Evolutionary conservation across 1,140 invertebrate species (phyloP).

Genomic region (Nasonia vitripennis): DNA sequence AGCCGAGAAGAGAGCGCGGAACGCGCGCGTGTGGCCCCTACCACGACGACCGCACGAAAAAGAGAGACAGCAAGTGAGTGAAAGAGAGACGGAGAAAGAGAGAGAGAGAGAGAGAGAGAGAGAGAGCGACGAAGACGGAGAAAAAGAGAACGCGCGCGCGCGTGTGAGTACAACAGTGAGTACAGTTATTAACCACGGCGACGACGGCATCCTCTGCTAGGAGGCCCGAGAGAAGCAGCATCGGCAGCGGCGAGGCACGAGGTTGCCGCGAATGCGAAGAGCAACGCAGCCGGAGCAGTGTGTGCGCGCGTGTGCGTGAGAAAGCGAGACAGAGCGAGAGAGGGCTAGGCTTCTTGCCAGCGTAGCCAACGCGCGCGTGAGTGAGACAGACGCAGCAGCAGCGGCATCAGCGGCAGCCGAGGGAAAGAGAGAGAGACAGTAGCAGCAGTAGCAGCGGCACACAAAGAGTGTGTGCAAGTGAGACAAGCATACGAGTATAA

Average conservation of each 20-base stretch:
- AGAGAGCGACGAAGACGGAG: neutral
- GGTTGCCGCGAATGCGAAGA: too few species aligned
- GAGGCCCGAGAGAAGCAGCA: neutral
- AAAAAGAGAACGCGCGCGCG: conserved; percentile 2
- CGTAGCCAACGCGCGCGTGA: conserved; percentile 34
- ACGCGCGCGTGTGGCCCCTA: conserved; percentile 13
- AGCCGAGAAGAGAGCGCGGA: conserved; percentile 34
- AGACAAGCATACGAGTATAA: conserved; percentile 41
- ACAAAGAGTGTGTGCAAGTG: neutral
- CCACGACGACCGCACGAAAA: neutral
- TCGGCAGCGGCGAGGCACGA: too few species aligned
- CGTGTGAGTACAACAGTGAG: conserved; percentile 5
- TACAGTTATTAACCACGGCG: neutral
- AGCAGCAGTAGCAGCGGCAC: conserved; percentile 48
- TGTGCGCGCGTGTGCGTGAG: conserved; percentile 15
- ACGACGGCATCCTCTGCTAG: neutral
- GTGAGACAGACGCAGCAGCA: conserved; percentile 41
- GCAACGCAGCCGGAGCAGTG: neutral
- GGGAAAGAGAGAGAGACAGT: conserved; percentile 49
- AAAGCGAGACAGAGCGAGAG: conserved; percentile 38
- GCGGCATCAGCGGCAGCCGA: conserved; percentile 10
- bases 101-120: neutral
- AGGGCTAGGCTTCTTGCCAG: conserved; percentile 5
- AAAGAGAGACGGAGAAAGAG: neutral
- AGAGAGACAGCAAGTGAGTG: neutral